Conservation (phyloP, 2,888 invertebrate genomes). For the Eugnorisma glareosa region DNA sequence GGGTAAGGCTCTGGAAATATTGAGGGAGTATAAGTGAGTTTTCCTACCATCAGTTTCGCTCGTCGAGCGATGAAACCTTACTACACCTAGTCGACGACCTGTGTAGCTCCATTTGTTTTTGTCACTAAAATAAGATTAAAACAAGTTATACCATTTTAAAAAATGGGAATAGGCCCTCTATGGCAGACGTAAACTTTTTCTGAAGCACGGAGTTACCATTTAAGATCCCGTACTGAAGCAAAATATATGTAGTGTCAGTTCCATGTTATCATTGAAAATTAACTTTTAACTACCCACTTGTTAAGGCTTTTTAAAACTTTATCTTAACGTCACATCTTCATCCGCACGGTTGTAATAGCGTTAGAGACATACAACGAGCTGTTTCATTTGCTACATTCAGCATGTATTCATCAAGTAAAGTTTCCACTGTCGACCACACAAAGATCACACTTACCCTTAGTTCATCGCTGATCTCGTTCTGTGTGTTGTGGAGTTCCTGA, state of each 20-base stretch:
- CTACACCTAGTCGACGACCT: neutral
- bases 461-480: slow-evolving; percentile 75
- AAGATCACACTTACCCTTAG: slow-evolving; percentile 71
- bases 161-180: neutral
- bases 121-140: neutral
- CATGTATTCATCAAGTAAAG: neutral
- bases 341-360: neutral
- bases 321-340: neutral
- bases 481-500: slow-evolving; percentile 68
- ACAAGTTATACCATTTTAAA: neutral
- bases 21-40: neutral
- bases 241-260: neutral
- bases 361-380: neutral
- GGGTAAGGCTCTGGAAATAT: slow-evolving; percentile 75
- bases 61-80: neutral
- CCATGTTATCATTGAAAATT: neutral
- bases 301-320: neutral
- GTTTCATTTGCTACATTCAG: neutral
- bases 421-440: neutral
- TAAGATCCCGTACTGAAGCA: neutral
- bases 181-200: neutral
- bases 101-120: slow-evolving; percentile 2
- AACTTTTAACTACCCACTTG: too few species aligned
- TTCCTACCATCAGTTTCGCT: neutral
- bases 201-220: neutral